Evolutionary conservation across 1,140 invertebrate species (phyloP), one percentile per base, ranked within the genome.

Genomic region (Rhopalosiphum maidis): DNA sequence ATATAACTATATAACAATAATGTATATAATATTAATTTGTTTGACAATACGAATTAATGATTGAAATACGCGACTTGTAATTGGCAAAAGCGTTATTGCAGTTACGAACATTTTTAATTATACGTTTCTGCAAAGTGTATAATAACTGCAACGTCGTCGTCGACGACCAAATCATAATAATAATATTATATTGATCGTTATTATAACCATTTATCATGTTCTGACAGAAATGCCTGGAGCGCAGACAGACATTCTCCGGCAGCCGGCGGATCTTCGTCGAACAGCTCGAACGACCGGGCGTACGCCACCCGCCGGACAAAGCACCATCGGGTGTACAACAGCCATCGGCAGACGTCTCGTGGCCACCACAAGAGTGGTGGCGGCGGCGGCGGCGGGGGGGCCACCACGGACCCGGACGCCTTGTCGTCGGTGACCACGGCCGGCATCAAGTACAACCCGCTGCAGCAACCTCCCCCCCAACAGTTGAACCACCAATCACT

Each of bases 231-330:
- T 82, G 89, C 88, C 41, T 90, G 88, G 77, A 86, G 68, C 46
- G 48, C 54, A 30, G 93, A 87, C 55, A 55, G 43, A 54, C 93
- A 91, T 30, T 68, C 60, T 22, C 82, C 90, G 48, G 37, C 41
- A 30, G 88, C 60, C 60, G 93, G 60, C 25, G 82, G 25, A 46
- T 94, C 93, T 37, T 94, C 93, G 83, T 90, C 93, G 77, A 94
- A 82, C 77, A 94, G 93, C 35, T 94, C 93, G 68, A 93, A 86
- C 51, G 91, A 93, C 1, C 77, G 82, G 48, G 51, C 68, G 15
- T 93, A 85, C 48, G 11, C 43, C 30, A 51, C 35, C 23, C 89
- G 90, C 0, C 51, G 93, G 54, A 4, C 93, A 86, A 93, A 68
- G 35, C 85, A 90, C 22, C 55, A 90, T 41, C 37, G 93, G 37